Evolutionary conservation across 2,797 vertebrate species (phyloP).

Genomic region (Notoglanidium macrostoma): DNA sequence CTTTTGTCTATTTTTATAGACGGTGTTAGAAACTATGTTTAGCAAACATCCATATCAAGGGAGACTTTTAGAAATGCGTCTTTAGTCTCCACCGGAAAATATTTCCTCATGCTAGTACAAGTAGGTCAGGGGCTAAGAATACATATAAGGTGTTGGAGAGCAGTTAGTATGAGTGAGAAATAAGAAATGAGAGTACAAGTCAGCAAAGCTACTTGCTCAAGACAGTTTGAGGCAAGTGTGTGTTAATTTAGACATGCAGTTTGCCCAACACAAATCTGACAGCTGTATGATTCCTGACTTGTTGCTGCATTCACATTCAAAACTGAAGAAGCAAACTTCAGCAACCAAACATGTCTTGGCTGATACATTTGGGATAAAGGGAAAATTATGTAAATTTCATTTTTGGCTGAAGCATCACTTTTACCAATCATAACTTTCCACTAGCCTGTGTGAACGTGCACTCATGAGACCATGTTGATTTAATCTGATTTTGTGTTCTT

Average conservation of each 20-base stretch:
- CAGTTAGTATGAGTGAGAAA: constrained; percentile 11
- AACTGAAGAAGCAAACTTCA: neutral
- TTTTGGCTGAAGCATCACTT: constrained; percentile 8
- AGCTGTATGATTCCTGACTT: neutral
- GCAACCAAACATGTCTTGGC: neutral
- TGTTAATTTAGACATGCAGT: constrained; percentile 4
- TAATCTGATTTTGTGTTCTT: constrained; percentile 29
- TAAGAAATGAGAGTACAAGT: neutral
- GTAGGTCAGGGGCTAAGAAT: neutral
- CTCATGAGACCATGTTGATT: constrained; percentile 29
- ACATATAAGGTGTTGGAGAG: neutral
- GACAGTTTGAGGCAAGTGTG: neutral
- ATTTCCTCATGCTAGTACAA: neutral
- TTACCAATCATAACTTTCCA: constrained; percentile 1
- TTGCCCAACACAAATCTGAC: constrained; percentile 3
- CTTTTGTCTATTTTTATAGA: neutral
- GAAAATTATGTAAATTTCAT: constrained; percentile 1
- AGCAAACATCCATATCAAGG: neutral
- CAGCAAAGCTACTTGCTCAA: neutral
- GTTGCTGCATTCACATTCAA: neutral
- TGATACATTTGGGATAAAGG: neutral
- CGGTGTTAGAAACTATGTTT: neutral
- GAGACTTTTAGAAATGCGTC: neutral
- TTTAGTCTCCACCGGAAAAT: neutral
- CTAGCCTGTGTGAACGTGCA: constrained; percentile 13